These are phyloP conservation scores for Scleropages formosus DNA, from an alignment of 2,797 vertebrate species.

Conservation along the genomic window DNA sequence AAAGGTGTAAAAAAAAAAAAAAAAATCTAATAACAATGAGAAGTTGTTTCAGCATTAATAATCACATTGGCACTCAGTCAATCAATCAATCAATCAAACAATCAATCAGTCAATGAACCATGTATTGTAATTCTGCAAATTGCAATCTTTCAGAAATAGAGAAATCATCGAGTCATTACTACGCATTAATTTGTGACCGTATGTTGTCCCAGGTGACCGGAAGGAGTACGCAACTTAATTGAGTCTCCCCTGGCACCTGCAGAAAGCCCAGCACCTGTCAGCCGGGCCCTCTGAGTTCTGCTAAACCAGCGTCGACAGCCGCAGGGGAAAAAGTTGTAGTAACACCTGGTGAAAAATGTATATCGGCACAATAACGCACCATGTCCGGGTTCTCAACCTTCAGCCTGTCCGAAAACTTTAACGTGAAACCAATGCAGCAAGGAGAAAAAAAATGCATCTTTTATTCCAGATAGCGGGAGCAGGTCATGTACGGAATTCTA, in stretches of 20 bases:
- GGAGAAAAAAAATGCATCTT: neutral
- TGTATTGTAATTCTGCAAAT: neutral
- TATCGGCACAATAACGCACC: neutral
- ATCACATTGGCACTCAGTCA: too few relatives aligned
- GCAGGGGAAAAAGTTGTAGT: neutral
- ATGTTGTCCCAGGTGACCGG: neutral
- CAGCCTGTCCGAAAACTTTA: neutral
- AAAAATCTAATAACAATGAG: too few relatives aligned
- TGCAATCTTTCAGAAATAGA: constrained; percentile 10
- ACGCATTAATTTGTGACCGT: neutral
- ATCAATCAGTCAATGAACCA: too few relatives aligned
- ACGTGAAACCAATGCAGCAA: neutral
- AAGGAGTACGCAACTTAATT: neutral
- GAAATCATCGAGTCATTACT: neutral
- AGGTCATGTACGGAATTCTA: neutral
- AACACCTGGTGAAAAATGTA: neutral
- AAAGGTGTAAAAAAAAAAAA: too few relatives aligned
- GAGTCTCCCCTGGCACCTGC: neutral
- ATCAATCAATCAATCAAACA: too few relatives aligned
- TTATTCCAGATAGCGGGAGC: neutral
- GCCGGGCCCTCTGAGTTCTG: neutral
- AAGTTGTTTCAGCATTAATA: neutral
- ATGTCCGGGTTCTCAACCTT: neutral
- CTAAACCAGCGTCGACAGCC: neutral
- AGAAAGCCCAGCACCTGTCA: neutral